phyloP scores from a whole-genome alignment of 2,113 vertebrate species.

The Scytalopus superciliaris region DNA sequence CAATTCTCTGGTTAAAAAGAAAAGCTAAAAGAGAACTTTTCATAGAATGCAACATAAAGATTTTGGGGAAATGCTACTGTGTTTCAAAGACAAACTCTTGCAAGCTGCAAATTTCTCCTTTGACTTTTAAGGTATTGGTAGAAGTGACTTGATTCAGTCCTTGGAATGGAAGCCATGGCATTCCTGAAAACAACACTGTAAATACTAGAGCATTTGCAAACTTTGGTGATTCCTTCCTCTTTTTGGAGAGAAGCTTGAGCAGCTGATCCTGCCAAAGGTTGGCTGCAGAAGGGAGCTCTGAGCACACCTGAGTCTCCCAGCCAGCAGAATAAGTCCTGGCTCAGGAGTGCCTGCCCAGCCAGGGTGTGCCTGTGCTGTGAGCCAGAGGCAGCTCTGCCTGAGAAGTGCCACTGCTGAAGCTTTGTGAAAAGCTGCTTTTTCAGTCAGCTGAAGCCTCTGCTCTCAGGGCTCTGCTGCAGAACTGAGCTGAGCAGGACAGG shows the following conservation, averaged over 20 bases:
- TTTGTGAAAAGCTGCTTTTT: neutral
- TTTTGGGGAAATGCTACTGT: neutral
- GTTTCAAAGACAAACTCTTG: neutral
- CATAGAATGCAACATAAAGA: neutral
- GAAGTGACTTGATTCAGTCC: neutral
- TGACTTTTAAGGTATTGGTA: neutral
- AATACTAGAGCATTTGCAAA: neutral
- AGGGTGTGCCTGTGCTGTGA: neutral
- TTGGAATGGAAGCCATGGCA: neutral
- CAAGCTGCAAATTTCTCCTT: neutral
- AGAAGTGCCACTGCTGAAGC: neutral
- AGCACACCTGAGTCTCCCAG: neutral
- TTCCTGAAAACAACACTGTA: neutral
- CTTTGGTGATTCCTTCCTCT: neutral
- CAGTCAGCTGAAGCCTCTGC: neutral
- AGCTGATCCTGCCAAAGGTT: neutral
- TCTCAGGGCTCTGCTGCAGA: neutral
- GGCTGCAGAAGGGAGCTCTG: neutral
- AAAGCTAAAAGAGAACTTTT: neutral
- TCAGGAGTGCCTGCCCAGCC: accelerated
- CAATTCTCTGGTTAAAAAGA: neutral
- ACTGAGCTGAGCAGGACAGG: neutral
- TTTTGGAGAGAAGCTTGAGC: neutral
- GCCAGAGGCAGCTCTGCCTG: neutral
- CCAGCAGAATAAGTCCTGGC: neutral